Percentiles rank a stretch among this genome's conserved stretches.
phyloP scores from a whole-genome alignment of 92 coral and sea anemone genomes.

The Palythoa grandiflora region DNA sequence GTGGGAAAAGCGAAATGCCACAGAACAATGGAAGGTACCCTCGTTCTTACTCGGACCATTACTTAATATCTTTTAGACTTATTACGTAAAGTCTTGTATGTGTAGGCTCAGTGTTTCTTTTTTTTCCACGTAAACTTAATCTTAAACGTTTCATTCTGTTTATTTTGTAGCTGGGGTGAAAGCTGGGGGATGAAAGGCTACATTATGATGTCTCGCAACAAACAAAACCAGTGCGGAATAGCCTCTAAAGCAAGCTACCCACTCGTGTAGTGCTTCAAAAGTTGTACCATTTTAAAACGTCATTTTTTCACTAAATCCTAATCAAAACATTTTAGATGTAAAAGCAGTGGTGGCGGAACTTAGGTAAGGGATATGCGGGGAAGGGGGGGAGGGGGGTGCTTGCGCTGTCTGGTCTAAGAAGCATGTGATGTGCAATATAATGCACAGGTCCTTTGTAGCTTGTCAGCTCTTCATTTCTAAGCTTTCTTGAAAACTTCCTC shows the following conservation, averaged over 20 bases:
- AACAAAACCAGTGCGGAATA: slow-evolving; percentile 88
- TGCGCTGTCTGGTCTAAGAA: slow-evolving; percentile 51
- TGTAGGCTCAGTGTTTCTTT: too few relatives aligned
- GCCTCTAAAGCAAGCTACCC: slow-evolving; percentile 90
- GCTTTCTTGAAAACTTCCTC: slow-evolving; percentile 51
- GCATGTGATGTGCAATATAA: slow-evolving; percentile 61
- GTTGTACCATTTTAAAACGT: not conserved
- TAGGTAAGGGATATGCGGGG: too few relatives aligned
- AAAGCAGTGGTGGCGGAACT: too few relatives aligned
- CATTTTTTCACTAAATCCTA: not conserved
- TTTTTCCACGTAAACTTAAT: not conserved
- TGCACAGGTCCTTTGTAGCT: slow-evolving; percentile 66
- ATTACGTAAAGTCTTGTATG: too few relatives aligned
- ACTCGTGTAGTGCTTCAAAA: slow-evolving; percentile 60
- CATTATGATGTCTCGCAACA: slow-evolving; percentile 89
- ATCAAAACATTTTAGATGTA: too few relatives aligned
- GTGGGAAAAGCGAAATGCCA: too few relatives aligned
- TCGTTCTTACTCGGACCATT: too few relatives aligned
- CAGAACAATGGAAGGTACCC: too few relatives aligned
- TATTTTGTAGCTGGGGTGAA: slow-evolving; percentile 67
- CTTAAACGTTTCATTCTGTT: not conserved
- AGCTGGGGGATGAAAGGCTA: slow-evolving; percentile 84
- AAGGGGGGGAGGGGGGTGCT: not conserved
- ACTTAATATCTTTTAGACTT: too few relatives aligned
- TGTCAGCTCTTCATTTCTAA: slow-evolving; percentile 47